Conservation (phyloP, 2,888 invertebrate species). For the Cephus nigrinus region DNA sequence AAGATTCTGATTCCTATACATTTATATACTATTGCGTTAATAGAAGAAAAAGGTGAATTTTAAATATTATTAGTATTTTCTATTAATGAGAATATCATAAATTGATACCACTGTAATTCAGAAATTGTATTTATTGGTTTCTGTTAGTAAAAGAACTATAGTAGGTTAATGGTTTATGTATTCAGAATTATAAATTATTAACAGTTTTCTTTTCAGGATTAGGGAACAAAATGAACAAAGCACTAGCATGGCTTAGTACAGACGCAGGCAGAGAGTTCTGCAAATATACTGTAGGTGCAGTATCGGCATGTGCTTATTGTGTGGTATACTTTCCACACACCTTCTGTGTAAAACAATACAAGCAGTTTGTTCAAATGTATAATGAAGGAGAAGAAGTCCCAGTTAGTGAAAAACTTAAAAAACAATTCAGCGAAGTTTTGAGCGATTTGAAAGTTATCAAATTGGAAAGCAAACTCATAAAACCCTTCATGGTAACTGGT, state of each 20-base stretch:
- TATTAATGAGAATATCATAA: not conserved
- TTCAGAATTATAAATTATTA: not conserved
- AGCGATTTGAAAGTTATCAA: constrained; percentile 71
- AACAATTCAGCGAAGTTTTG: constrained; percentile 71
- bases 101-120: not conserved
- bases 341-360: not conserved
- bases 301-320: not conserved
- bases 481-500: constrained; percentile 79
- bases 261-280: not conserved
- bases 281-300: not conserved
- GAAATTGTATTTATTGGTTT: not conserved
- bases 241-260: not conserved
- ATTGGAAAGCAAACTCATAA: constrained; percentile 67
- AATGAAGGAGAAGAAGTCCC: constrained; percentile 74
- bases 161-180: not conserved
- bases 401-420: constrained; percentile 68
- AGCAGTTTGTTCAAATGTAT: constrained; percentile 30
- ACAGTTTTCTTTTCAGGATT: not conserved
- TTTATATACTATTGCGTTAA: not conserved
- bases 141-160: not conserved
- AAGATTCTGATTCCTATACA: not conserved
- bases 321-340: not conserved
- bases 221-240: not conserved
- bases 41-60: not conserved
- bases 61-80: not conserved